These are phyloP conservation scores for Eristalinus sepulchralis DNA, from an alignment of 2,888 invertebrate species.

Conservation along the genomic window DNA sequence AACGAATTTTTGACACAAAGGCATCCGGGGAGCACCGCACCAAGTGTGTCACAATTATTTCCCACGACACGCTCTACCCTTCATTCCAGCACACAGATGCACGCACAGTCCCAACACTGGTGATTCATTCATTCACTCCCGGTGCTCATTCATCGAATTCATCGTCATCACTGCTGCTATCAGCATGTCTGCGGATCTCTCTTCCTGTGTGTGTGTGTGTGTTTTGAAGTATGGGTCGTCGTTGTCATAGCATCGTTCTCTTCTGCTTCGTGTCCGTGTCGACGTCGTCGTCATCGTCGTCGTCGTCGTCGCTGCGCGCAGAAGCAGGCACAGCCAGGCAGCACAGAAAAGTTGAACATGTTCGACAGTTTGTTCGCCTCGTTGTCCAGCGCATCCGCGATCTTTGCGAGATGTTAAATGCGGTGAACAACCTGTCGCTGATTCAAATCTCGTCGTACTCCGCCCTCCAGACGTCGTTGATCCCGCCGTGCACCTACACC, in stretches of 20 bases:
- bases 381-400: conserved; percentile 39
- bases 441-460: conserved; percentile 52
- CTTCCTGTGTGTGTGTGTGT: background rate
- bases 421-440: conserved; percentile 70
- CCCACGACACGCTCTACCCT: background rate
- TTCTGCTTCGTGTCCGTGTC: no score
- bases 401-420: conserved; percentile 64
- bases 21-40: background rate
- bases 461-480: conserved; percentile 42
- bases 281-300: background rate
- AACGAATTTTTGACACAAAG: background rate
- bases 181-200: background rate
- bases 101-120: background rate
- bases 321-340: background rate
- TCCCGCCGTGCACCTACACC: conserved; percentile 17
- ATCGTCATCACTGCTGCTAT: background rate
- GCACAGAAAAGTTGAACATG: conserved; percentile 32
- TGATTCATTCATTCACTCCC: conserved; percentile 33
- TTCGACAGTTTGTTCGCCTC: conserved; percentile 44
- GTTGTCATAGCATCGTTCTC: background rate
- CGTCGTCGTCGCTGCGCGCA: background rate
- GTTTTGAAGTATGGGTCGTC: background rate
- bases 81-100: background rate
- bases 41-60: background rate
- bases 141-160: conserved; percentile 41